Evolutionary conservation across 2,113 vertebrate genomes (phyloP).

Genomic region (Indri indri): DNA sequence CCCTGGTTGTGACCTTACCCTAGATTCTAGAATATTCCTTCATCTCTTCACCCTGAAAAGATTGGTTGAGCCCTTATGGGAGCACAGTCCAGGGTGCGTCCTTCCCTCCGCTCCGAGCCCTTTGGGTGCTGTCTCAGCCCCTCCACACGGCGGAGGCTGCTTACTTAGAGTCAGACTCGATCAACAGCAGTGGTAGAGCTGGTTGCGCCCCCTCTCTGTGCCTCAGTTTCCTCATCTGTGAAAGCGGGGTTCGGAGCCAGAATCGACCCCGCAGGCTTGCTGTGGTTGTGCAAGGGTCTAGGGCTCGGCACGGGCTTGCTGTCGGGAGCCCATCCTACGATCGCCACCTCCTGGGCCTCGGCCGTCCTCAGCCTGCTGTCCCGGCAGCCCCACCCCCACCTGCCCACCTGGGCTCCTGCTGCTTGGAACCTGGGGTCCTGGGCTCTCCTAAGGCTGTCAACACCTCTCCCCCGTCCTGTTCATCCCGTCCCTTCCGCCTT

Average conservation of each 20-base stretch:
- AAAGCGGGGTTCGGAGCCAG: neutral
- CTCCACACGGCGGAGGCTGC: accelerated
- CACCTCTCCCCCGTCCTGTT: neutral
- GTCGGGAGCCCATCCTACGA: accelerated
- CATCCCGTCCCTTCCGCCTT: neutral
- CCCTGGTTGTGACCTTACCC: neutral
- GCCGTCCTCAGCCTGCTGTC: neutral
- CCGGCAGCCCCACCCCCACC: neutral
- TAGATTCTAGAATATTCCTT: neutral
- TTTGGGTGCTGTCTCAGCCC: neutral
- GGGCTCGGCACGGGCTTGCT: no score
- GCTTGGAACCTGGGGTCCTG: neutral
- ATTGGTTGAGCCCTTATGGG: accelerated
- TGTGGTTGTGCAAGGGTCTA: accelerated
- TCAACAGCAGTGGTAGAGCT: neutral
- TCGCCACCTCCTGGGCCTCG: neutral
- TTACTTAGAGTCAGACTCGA: neutral
- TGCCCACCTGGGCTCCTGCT: no score
- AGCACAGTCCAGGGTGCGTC: accelerated
- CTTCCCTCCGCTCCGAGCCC: no score
- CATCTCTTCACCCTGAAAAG: neutral
- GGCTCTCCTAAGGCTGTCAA: neutral
- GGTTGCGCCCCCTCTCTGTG: neutral
- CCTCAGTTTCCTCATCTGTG: neutral
- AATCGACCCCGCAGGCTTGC: accelerated